Evolutionary conservation across 2,113 vertebrate genomes (phyloP).

Genomic region (Thamnaconus septentrionalis): DNA sequence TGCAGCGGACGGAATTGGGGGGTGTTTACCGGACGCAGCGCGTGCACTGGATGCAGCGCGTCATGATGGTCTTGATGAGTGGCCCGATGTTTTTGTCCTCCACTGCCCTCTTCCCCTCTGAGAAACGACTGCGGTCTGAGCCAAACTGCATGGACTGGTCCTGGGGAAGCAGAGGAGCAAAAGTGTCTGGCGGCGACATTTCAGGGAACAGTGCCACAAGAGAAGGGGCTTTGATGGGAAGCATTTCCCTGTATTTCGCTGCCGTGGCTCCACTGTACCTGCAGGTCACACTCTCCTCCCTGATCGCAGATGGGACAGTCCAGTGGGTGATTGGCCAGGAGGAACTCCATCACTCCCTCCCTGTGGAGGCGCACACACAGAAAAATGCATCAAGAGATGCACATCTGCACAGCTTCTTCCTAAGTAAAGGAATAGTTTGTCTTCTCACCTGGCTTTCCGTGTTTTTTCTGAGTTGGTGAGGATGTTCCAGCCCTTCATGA

Average conservation of each 20-base stretch:
- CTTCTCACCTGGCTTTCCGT: slow-evolving; percentile 89
- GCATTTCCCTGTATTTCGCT: too few species aligned
- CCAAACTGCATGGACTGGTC: slow-evolving; percentile 99
- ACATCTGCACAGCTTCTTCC: not conserved
- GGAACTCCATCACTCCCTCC: slow-evolving; percentile 98
- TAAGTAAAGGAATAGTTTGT: not conserved
- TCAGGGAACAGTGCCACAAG: too few species aligned
- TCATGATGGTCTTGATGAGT: slow-evolving; percentile 98
- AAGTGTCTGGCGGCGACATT: too few species aligned
- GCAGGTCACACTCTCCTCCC: slow-evolving; percentile 97
- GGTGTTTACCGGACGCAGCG: slow-evolving; percentile 90
- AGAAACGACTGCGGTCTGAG: slow-evolving; percentile 93
- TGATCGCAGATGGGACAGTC: slow-evolving; percentile 99
- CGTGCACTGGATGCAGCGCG: slow-evolving; percentile 98
- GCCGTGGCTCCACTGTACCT: slow-evolving; percentile 73
- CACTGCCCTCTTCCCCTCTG: slow-evolving; percentile 92
- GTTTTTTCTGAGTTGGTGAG: slow-evolving; percentile 97
- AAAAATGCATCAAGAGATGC: slow-evolving; percentile 1
- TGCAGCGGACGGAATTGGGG: too few species aligned
- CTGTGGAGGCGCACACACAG: slow-evolving; percentile 56
- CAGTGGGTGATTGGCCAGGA: slow-evolving; percentile 95
- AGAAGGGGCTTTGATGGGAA: too few species aligned
- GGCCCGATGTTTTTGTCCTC: slow-evolving; percentile 99
- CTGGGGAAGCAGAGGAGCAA: slow-evolving; percentile 60
- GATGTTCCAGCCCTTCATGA: slow-evolving; percentile 99